Evolutionary conservation across 23 tunicate species (phyloP).

Genomic region (Clavelina lepadiformis): DNA sequence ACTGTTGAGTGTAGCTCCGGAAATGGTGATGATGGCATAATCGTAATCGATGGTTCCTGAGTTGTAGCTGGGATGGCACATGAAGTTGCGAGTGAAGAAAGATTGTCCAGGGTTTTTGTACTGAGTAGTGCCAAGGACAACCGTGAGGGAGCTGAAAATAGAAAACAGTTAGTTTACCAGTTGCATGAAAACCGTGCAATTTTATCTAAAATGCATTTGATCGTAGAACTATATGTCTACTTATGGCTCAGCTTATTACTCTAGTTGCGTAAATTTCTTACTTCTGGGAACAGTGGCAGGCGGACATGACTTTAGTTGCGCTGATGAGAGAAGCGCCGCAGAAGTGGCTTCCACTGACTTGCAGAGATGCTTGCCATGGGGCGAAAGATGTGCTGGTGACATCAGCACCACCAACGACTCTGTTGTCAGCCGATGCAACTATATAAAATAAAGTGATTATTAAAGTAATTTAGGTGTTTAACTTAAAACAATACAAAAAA

Average conservation of each 20-base stretch:
- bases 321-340: constrained; percentile 36
- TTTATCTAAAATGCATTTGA: too few relatives aligned
- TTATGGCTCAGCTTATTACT: too few relatives aligned
- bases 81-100: constrained; percentile 16
- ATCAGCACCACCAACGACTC: constrained; percentile 28
- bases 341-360: constrained; percentile 35
- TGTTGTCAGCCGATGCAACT: constrained; percentile 25
- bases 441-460: too few relatives aligned
- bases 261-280: too few relatives aligned
- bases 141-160: constrained; percentile 27
- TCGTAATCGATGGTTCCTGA: constrained; percentile 37
- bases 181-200: too few relatives aligned
- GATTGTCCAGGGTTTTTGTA: constrained; percentile 40
- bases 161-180: too few relatives aligned
- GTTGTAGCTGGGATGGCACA: constrained; percentile 40
- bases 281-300: constrained; percentile 34
- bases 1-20: constrained; percentile 8
- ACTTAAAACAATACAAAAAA: too few relatives aligned
- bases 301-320: constrained; percentile 32
- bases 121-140: constrained; percentile 54
- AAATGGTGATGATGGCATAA: constrained; percentile 36
- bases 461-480: too few relatives aligned
- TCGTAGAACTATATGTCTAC: too few relatives aligned
- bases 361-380: constrained; percentile 57
- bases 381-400: constrained; percentile 27